These are phyloP conservation scores for Amphipyra tragopoginis DNA, from an alignment of 2,888 invertebrate genomes.

Conservation along the genomic window DNA sequence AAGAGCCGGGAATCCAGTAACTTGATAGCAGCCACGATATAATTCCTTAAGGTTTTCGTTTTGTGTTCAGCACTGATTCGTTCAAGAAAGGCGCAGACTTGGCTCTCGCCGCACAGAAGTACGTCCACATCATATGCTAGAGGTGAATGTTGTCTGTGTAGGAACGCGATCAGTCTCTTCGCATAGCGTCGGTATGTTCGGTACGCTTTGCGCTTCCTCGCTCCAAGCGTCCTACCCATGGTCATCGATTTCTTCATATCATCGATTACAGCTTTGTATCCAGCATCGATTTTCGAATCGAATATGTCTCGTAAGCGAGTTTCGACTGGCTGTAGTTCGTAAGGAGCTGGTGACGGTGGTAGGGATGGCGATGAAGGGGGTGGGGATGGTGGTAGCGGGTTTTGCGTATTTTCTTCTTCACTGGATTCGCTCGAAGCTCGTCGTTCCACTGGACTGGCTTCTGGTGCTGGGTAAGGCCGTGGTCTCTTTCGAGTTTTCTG, in stretches of 20 bases:
- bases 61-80: conserved; percentile 86
- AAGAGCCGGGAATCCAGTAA: conserved; percentile 86
- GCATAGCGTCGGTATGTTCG: conserved; percentile 87
- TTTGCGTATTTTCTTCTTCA: conserved; percentile 85
- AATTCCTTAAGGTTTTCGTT: conserved; percentile 86
- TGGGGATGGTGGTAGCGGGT: conserved; percentile 82
- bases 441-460: conserved; percentile 74
- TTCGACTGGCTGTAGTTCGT: conserved; percentile 84
- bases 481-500: conserved; percentile 79
- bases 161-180: conserved; percentile 83
- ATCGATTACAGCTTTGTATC: conserved; percentile 88
- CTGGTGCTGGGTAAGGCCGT: conserved; percentile 80
- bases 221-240: conserved; percentile 84
- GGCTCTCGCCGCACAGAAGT: conserved; percentile 84
- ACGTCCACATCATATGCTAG: conserved; percentile 87
- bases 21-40: conserved; percentile 87
- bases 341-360: conserved; percentile 84
- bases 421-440: conserved; percentile 85
- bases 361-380: conserved; percentile 85
- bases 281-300: conserved; percentile 88
- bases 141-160: conserved; percentile 87
- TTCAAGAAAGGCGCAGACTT: conserved; percentile 86
- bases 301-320: conserved; percentile 85
- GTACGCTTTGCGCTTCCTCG: conserved; percentile 86
- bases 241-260: conserved; percentile 89